Evolutionary conservation across 1,140 invertebrate genomes (phyloP), one percentile per base, ranked within the genome.

Genomic region (Panulirus ornatus): DNA sequence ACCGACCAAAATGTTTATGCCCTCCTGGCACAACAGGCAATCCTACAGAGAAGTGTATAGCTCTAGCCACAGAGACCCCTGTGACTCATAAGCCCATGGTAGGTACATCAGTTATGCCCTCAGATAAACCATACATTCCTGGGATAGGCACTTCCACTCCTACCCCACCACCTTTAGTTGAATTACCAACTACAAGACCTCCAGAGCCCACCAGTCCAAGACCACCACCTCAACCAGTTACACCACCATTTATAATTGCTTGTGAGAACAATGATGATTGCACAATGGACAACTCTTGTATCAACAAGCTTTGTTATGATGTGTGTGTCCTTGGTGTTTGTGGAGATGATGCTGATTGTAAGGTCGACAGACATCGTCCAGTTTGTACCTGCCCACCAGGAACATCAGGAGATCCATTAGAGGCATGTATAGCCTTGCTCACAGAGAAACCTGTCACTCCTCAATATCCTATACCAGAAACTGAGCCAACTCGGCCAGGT

Each of bases 231-330:
- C 16, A 40, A 27, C 96, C 97, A 8, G 95, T 96, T 76, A 93
- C 97, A 0, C 95, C 96, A 27, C 97, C 97, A 93, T 96, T 98
- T 47, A 95, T 96, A 14, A 96, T 96, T 5, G 95, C 96, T 42
- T 98, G 98, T 93, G 96, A 97, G 92, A 97, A 97, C 93, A 97
- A 98, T 93, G 97, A 98, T 93, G 97, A 98, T 92, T 98, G 98
- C 92, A 96, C 96, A 6, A 96, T 96, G 93, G 95, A 97, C 88
- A 97, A 98, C 93, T 95, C 96, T 36, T 98, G 97, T 93, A 97
- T 97, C 1, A 98, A 97, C 93, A 95, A 97, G 91, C 95, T 97
- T 3, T 98, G 97, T 93, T 95, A 96, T 93, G 96, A 96, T 0
- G 97, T 97, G 36, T 98, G 97, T 92, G 95, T 96, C 16, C 90